A percentile compares a stretch with the other conserved stretches of the same genome.
Evolutionary conservation across 2,888 invertebrate species (phyloP).

Genomic region (Drosophila macrospina): DNA sequence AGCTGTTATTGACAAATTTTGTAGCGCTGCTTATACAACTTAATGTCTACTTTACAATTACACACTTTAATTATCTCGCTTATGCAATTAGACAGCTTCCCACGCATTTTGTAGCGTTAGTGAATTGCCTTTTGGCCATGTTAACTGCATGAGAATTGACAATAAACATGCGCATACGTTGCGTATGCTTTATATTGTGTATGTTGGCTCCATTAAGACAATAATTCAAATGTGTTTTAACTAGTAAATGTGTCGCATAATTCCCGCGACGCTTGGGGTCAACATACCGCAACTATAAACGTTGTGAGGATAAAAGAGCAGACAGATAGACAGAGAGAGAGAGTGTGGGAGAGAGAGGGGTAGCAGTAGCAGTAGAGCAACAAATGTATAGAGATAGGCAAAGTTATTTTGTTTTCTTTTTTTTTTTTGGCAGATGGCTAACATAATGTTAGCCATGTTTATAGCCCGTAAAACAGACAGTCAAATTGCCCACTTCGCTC

Average conservation of each 20-base stretch:
- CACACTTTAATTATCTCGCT: conserved; percentile 56
- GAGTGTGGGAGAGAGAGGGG: background rate
- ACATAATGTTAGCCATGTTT: conserved; percentile 25
- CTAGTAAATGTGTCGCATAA: conserved; percentile 50
- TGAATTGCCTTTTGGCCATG: conserved; percentile 9
- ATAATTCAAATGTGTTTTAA: conserved; percentile 62
- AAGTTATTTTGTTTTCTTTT: too few relatives aligned
- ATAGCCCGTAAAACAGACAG: conserved; percentile 21
- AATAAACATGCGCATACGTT: conserved; percentile 10
- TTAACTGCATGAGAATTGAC: conserved; percentile 8
- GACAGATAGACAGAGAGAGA: background rate
- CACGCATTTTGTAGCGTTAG: background rate
- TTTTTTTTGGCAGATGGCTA: conserved; percentile 17
- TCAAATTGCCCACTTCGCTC: background rate
- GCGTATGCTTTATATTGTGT: conserved; percentile 30
- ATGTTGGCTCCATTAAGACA: conserved; percentile 20
- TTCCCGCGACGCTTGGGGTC: conserved; percentile 54
- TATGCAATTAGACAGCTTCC: conserved; percentile 35
- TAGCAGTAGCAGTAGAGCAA: background rate
- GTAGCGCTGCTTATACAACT: background rate
- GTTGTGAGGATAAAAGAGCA: background rate
- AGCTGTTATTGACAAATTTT: conserved; percentile 27
- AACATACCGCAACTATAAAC: conserved; percentile 39
- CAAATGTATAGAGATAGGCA: conserved; percentile 5
- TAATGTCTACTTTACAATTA: conserved; percentile 24